Percentiles rank a stretch among this genome's conserved stretches.
These are phyloP conservation scores for Drosophila macrospina DNA, from an alignment of 2,888 invertebrate genomes.

Conservation along the genomic window DNA sequence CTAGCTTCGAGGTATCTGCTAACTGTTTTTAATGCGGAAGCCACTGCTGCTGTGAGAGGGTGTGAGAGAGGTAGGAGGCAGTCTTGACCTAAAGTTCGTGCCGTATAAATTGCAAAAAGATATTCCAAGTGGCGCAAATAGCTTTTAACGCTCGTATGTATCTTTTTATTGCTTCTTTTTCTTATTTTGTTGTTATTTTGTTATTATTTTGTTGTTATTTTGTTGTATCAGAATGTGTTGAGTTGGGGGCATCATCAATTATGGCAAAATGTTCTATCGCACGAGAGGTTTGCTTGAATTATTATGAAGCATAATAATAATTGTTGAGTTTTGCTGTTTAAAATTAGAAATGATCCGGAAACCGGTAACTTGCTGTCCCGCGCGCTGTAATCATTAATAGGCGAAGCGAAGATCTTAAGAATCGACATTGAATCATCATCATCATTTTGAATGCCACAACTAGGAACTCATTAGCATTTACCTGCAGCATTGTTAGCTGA, in stretches of 20 bases:
- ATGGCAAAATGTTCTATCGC: constrained; percentile 60
- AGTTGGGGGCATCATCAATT: constrained; percentile 35
- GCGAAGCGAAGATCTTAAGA: constrained; percentile 34
- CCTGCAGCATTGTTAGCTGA: constrained; percentile 39
- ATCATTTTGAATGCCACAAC: no score
- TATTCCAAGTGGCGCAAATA: constrained; percentile 28
- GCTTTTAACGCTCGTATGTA: constrained; percentile 38
- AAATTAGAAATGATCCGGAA: constrained; percentile 79
- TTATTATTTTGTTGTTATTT: no score
- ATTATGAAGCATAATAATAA: constrained; percentile 68
- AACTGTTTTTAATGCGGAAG: constrained; percentile 26
- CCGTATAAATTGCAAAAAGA: constrained; percentile 37
- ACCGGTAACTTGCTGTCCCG: constrained; percentile 39
- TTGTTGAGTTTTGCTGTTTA: constrained; percentile 68
- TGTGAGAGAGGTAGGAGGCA: no score
- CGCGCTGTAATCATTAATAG: constrained; percentile 63
- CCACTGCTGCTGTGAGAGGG: not conserved
- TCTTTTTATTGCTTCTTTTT: not conserved
- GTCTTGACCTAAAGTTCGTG: constrained; percentile 26
- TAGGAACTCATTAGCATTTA: constrained; percentile 76
- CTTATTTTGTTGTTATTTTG: not conserved
- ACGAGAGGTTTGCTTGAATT: constrained; percentile 64
- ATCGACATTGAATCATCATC: constrained; percentile 64
- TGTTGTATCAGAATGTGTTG: constrained; percentile 20
- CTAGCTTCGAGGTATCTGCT: no score